Conservation (phyloP, 2,888 invertebrate species). For the Calameuta filiformis region DNA sequence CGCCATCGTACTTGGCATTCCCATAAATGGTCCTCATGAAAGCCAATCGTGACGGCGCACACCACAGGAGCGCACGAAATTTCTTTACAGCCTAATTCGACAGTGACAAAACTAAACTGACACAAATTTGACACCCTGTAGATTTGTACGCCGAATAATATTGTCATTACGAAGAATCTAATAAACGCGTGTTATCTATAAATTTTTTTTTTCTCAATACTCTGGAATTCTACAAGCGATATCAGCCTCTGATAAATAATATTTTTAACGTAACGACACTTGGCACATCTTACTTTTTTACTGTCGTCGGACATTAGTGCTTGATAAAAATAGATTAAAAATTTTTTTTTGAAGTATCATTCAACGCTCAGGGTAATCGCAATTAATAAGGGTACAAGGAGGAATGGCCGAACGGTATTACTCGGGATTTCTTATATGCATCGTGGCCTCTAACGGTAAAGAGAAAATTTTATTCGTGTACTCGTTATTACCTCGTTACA, state of each 20-base stretch:
- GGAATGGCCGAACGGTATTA: not conserved
- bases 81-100: not conserved
- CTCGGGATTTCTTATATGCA: not conserved
- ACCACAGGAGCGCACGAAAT: not conserved
- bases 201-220: not conserved
- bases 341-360: not conserved
- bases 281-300: not conserved
- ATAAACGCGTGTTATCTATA: not conserved
- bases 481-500: not conserved
- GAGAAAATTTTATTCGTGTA: constrained; percentile 2
- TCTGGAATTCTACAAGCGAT: not conserved
- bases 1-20: not conserved
- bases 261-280: not conserved
- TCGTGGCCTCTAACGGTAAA: not conserved
- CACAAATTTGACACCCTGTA: not conserved
- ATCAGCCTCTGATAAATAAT: not conserved
- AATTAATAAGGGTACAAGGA: not conserved
- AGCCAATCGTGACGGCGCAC: not conserved
- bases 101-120: not conserved
- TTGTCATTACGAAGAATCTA: not conserved
- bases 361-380: not conserved
- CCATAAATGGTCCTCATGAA: not conserved
- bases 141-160: not conserved
- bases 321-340: not conserved
- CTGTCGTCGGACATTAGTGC: not conserved